Conservation (phyloP, 2,113 vertebrate species). For the Hepsetus odoe region DNA sequence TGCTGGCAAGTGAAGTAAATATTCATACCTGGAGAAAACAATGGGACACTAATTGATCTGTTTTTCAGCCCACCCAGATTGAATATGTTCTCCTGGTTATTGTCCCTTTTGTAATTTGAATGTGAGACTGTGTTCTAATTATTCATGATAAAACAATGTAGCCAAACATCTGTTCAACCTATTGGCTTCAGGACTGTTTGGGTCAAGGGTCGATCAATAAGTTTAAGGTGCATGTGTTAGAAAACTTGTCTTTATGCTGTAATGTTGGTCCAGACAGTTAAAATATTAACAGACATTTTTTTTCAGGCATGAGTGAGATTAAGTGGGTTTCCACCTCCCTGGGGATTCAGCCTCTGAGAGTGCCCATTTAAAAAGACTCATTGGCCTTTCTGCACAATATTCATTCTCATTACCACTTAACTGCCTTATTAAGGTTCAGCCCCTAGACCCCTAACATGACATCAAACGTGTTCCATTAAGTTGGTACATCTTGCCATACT, state of each 20-base stretch:
- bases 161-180: neutral
- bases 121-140: too few species aligned
- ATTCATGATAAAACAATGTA: neutral
- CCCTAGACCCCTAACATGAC: constrained; percentile 67
- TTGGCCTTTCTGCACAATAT: constrained; percentile 62
- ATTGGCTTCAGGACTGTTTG: neutral
- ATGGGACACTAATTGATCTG: too few species aligned
- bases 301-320: constrained; percentile 62
- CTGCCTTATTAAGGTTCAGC: constrained; percentile 70
- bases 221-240: neutral
- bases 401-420: constrained; percentile 73
- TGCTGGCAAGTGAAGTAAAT: too few species aligned
- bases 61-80: too few species aligned
- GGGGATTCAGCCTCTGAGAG: constrained; percentile 50
- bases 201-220: too few species aligned
- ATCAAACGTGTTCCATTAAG: constrained; percentile 73
- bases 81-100: too few species aligned
- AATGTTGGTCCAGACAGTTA: constrained; percentile 37
- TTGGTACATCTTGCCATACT: constrained; percentile 71
- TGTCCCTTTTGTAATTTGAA: too few species aligned
- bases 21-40: too few species aligned
- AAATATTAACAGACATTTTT: constrained; percentile 57
- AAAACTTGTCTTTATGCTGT: neutral
- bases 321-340: constrained; percentile 61
- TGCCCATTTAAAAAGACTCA: constrained; percentile 59